Evolutionary conservation across 2,113 vertebrate species (phyloP).

Genomic region (Oncorhynchus tshawytscha): DNA sequence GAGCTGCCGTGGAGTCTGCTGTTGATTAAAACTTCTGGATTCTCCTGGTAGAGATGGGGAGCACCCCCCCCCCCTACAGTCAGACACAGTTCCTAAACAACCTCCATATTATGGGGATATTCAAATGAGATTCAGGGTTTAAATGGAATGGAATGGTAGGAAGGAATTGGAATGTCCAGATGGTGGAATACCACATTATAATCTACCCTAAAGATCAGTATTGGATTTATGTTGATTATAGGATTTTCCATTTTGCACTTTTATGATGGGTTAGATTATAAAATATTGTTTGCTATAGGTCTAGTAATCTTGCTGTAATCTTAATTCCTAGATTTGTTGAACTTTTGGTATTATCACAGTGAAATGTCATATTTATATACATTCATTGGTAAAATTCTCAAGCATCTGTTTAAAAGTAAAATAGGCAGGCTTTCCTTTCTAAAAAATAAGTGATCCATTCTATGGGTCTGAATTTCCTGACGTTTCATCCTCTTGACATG

Average conservation of each 20-base stretch:
- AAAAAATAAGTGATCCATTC: conserved; percentile 51
- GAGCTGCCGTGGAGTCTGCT: conserved; percentile 66
- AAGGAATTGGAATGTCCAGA: neutral
- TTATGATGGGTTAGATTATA: conserved; percentile 57
- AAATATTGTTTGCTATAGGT: no score
- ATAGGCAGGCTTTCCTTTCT: neutral
- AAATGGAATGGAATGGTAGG: neutral
- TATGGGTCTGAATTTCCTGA: conserved; percentile 72
- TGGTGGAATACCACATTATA: conserved; percentile 10
- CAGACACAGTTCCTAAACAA: no score
- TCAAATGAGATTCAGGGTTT: no score
- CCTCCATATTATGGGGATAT: no score
- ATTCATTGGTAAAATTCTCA: no score
- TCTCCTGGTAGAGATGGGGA: conserved; percentile 52
- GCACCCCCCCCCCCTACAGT: no score
- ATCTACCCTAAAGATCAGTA: neutral
- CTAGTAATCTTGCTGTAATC: no score
- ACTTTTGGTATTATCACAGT: no score
- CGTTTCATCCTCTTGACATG: conserved; percentile 64
- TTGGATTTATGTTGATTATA: neutral
- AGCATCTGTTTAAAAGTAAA: no score
- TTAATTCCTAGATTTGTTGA: no score
- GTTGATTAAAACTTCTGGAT: conserved; percentile 70
- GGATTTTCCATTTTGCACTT: no score
- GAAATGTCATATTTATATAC: no score